Conservation (phyloP, 2,113 vertebrate species). For the Zingel zingel region DNA sequence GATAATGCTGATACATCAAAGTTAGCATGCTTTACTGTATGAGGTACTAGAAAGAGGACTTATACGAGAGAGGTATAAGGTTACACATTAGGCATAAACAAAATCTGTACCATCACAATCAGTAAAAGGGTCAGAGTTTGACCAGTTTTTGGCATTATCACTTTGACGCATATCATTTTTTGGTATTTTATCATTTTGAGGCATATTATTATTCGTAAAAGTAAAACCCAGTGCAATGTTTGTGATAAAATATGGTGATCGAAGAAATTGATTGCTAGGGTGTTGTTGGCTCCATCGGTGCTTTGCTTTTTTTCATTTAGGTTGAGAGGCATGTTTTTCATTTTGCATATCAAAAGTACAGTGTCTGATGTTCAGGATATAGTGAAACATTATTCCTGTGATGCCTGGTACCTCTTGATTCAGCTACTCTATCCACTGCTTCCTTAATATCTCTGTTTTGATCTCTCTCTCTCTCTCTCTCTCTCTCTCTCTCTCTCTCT, state of each 20-base stretch:
- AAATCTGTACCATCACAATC: background rate
- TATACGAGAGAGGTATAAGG: background rate
- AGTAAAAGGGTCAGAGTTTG: background rate
- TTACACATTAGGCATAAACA: background rate
- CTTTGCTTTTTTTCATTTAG: conserved; percentile 47
- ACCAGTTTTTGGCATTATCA: background rate
- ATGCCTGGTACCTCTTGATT: conserved; percentile 50
- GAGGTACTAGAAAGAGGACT: too few species aligned
- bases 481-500: too few species aligned
- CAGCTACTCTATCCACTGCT: conserved; percentile 12
- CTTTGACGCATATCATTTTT: conserved; percentile 8
- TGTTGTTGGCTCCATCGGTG: conserved; percentile 19
- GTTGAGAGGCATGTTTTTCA: conserved; percentile 48
- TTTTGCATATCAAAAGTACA: conserved; percentile 68
- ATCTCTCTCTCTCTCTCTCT: conserved; percentile 11
- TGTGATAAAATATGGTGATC: conserved; percentile 3
- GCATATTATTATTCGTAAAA: conserved; percentile 10
- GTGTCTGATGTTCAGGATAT: conserved; percentile 60
- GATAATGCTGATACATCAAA: background rate
- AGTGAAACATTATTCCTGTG: conserved; percentile 65
- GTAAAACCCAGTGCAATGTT: background rate
- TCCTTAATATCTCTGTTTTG: conserved; percentile 25
- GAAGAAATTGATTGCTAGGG: conserved; percentile 1
- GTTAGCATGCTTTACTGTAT: background rate
- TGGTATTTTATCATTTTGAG: background rate